A percentile compares a stretch with the other conserved stretches of the same genome.
Evolutionary conservation across 64 coral and sea anemone species (phyloP).

Genomic region (Stichodactyla mertensii): DNA sequence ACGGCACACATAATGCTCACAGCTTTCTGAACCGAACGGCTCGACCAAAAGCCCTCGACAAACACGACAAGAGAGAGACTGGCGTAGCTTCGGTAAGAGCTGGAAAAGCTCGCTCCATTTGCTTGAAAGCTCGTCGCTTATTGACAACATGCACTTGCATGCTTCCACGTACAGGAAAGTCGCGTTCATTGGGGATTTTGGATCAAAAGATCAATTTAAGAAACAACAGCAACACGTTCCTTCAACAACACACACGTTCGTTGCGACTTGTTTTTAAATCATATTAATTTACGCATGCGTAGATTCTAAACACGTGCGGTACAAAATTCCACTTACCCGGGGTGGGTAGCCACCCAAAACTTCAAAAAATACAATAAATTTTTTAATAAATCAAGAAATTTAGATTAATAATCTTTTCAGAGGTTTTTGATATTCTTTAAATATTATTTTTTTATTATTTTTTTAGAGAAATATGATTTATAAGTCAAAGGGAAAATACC

Average conservation of each 20-base stretch:
- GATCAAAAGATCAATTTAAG: conserved; percentile 1
- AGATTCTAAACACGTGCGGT: neutral
- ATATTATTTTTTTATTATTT: neutral
- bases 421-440: neutral
- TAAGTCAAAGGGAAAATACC: neutral
- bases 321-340: neutral
- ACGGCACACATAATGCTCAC: conserved; percentile 90
- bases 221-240: neutral
- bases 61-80: conserved; percentile 86
- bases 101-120: conserved; percentile 76
- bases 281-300: neutral
- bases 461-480: neutral
- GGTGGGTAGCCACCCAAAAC: neutral
- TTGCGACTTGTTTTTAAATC: conserved; percentile 1
- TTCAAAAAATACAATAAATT: neutral
- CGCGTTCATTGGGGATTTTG: conserved; percentile 57
- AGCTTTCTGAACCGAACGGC: conserved; percentile 76
- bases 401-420: neutral
- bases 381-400: neutral
- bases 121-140: conserved; percentile 29
- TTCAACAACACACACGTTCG: neutral
- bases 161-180: conserved; percentile 90
- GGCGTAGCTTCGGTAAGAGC: conserved; percentile 74
- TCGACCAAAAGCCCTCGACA: conserved; percentile 85
- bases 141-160: conserved; percentile 84